Percentiles rank a stretch among this genome's conserved stretches.
Evolutionary conservation across 2,113 vertebrate genomes (phyloP).

Genomic region (Tiliqua scincoides): DNA sequence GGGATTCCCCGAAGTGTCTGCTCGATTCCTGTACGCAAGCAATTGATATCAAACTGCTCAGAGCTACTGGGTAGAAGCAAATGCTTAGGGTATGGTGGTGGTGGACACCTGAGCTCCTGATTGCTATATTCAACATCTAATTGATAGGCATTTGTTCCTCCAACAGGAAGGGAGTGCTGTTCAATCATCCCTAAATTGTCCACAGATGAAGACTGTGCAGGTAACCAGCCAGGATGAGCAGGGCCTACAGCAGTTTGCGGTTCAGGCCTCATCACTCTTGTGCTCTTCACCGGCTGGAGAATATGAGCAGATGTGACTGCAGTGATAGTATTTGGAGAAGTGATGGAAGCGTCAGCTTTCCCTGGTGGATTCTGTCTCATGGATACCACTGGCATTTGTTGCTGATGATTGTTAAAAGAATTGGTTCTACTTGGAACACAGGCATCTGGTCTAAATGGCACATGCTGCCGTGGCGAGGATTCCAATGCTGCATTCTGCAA

Average conservation of each 20-base stretch:
- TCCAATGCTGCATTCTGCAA: slow-evolving; percentile 82
- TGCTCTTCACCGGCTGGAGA: slow-evolving; percentile 95
- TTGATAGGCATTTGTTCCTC: slow-evolving; percentile 75
- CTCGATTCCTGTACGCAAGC: slow-evolving; percentile 75
- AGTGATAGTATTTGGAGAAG: slow-evolving; percentile 91
- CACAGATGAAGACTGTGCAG: slow-evolving; percentile 74
- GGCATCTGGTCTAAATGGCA: slow-evolving; percentile 86
- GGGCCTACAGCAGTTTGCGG: slow-evolving; percentile 97
- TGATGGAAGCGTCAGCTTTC: slow-evolving; percentile 83
- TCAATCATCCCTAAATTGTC: slow-evolving; percentile 79
- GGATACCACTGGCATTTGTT: slow-evolving; percentile 74
- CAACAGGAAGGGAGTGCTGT: slow-evolving; percentile 79
- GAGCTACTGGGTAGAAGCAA: slow-evolving; percentile 79
- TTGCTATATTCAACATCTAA: slow-evolving; percentile 79
- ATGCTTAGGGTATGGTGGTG: slow-evolving; percentile 94
- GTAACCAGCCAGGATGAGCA: slow-evolving; percentile 92
- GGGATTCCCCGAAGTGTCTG: slow-evolving; percentile 74
- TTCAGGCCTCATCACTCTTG: slow-evolving; percentile 93
- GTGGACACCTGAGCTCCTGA: slow-evolving; percentile 88
- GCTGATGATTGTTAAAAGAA: slow-evolving; percentile 90
- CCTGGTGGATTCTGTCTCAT: slow-evolving; percentile 80
- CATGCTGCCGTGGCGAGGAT: slow-evolving; percentile 78
- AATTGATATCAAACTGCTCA: slow-evolving; percentile 79
- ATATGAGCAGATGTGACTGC: slow-evolving; percentile 93
- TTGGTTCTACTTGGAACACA: slow-evolving; percentile 89